Percentiles rank a stretch among this genome's conserved stretches.
Conservation (phyloP, 2,888 invertebrate species). For the Catotricha subobsoleta region DNA sequence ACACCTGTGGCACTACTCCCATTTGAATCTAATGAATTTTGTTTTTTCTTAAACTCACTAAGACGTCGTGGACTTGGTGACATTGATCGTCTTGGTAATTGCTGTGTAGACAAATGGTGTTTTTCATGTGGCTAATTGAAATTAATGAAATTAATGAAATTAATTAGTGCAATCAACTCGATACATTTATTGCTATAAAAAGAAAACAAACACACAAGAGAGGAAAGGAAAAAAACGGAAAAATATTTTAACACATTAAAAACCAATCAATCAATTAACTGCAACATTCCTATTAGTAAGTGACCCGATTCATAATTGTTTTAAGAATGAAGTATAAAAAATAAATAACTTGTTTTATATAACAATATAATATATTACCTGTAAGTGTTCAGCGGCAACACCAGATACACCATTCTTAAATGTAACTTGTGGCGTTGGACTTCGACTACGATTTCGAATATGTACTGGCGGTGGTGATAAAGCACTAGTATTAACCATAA, state of each 20-base stretch:
- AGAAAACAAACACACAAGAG: neutral
- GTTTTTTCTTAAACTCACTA: conserved; percentile 24
- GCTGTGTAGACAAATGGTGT: conserved; percentile 16
- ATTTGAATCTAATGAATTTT: conserved; percentile 22
- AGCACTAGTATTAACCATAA: conserved; percentile 13
- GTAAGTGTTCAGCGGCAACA: conserved; percentile 1
- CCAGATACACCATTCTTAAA: neutral
- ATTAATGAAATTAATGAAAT: neutral
- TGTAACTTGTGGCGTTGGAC: conserved; percentile 31
- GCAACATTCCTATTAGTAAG: conserved; percentile 2
- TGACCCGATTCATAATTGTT: neutral
- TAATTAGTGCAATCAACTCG: neutral
- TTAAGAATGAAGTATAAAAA: conserved; percentile 1
- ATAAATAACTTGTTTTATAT: neutral
- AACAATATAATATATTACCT: conserved; percentile 3
- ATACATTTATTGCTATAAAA: neutral
- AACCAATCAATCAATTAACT: neutral
- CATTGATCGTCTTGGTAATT: conserved; percentile 24
- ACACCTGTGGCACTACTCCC: conserved; percentile 4
- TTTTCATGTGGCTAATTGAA: conserved; percentile 7
- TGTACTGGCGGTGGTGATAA: conserved; percentile 17
- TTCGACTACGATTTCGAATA: conserved; percentile 31
- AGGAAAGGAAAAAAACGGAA: neutral
- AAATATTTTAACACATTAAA: neutral
- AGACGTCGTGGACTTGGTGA: conserved; percentile 27